Conservation (phyloP, 2,113 vertebrate genomes). For the Hypocryptadius cinnamomeus region DNA sequence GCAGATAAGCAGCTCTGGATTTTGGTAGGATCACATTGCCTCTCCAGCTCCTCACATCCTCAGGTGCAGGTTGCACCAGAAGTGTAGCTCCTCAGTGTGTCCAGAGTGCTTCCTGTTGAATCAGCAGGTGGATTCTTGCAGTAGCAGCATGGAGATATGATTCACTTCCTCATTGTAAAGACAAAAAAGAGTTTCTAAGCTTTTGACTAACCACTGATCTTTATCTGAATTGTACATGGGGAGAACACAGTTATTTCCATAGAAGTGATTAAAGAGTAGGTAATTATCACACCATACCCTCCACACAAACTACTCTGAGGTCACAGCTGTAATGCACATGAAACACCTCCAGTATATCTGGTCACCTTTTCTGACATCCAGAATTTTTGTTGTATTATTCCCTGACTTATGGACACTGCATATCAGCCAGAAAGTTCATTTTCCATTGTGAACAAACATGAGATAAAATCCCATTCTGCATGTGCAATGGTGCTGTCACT, state of each 20-base stretch:
- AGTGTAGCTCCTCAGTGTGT: neutral
- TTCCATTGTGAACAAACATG: neutral
- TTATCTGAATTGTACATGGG: fast-evolving
- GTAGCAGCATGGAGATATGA: neutral
- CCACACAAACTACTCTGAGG: neutral
- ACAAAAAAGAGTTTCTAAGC: neutral
- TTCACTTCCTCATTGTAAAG: neutral
- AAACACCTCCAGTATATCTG: neutral
- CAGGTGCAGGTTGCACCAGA: neutral
- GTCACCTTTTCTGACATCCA: neutral
- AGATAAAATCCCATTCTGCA: neutral
- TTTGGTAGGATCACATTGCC: neutral
- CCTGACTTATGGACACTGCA: neutral
- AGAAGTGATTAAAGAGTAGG: neutral
- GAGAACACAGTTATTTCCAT: neutral
- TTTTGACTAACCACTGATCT: neutral
- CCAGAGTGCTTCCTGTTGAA: neutral
- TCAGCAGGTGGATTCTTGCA: neutral
- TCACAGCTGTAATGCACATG: neutral
- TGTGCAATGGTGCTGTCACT: neutral
- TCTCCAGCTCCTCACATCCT: neutral
- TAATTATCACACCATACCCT: neutral
- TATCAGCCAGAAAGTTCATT: neutral
- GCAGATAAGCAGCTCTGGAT: neutral
- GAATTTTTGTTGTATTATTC: neutral